These are phyloP conservation scores for Xiphorhynchus erythropygius DNA, from an alignment of 2,797 vertebrate genomes.

Conservation along the genomic window DNA sequence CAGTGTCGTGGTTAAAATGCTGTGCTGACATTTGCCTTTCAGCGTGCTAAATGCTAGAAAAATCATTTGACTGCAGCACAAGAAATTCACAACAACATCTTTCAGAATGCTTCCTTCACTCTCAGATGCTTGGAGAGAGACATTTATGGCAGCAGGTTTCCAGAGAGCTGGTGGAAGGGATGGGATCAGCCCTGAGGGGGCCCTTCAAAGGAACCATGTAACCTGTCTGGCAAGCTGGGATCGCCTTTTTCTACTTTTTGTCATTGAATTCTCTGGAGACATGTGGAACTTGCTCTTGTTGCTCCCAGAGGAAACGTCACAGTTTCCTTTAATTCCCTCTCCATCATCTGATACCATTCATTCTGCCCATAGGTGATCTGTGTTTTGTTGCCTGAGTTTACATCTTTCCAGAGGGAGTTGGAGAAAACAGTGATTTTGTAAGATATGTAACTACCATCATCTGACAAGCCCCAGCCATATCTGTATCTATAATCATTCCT, in stretches of 20 bases:
- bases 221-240: background rate
- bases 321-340: background rate
- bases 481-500: background rate
- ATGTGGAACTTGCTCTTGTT: background rate
- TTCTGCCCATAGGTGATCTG: background rate
- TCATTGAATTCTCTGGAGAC: background rate
- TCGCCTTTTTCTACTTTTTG: background rate
- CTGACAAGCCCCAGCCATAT: background rate
- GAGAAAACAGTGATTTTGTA: background rate
- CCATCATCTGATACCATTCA: background rate
- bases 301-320: background rate
- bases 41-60: background rate
- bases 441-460: background rate
- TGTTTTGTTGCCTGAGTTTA: background rate
- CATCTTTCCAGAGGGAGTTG: background rate
- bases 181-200: background rate
- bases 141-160: background rate
- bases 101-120: background rate
- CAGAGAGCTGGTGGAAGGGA: background rate
- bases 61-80: background rate
- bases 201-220: background rate
- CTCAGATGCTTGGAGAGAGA: background rate
- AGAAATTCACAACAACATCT: background rate
- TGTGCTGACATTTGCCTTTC: slow-evolving; percentile 32
- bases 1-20: background rate